A percentile compares a stretch with the other conserved stretches of the same genome.
Evolutionary conservation across 2,113 vertebrate species (phyloP).

Genomic region (Poeciliopsis prolifica): DNA sequence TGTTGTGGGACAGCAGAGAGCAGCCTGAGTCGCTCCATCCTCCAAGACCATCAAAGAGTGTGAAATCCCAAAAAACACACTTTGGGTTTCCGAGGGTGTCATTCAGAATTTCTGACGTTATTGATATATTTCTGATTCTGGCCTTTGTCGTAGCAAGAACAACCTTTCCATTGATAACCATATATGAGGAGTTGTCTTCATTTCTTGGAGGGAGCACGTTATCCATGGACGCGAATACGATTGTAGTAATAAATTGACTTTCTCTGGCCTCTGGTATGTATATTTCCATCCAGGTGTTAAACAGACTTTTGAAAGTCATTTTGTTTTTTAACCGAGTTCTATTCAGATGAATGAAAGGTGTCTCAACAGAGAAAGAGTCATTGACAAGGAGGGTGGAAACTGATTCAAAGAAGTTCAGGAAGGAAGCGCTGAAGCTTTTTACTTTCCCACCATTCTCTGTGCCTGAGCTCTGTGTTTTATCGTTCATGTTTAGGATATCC

Average conservation of each 20-base stretch:
- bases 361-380: constrained; percentile 19
- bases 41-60: constrained; percentile 47
- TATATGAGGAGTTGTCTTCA: neutral
- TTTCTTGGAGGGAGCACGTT: constrained; percentile 68
- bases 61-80: constrained; percentile 86
- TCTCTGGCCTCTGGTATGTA: constrained; percentile 23
- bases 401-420: constrained; percentile 28
- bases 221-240: constrained; percentile 60
- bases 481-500: neutral
- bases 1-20: fast-evolving
- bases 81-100: constrained; percentile 37
- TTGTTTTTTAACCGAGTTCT: constrained; percentile 42
- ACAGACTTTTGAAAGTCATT: constrained; percentile 15
- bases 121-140: constrained; percentile 52
- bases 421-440: constrained; percentile 26
- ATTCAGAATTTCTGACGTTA: constrained; percentile 78
- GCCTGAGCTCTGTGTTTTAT: fast-evolving
- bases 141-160: constrained; percentile 69
- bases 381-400: constrained; percentile 3
- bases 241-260: constrained; percentile 29
- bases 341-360: constrained; percentile 30
- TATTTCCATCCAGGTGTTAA: constrained; percentile 50
- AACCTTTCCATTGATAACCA: constrained; percentile 78
- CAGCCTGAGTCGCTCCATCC: constrained; percentile 79
- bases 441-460: fast-evolving